phyloP scores from a whole-genome alignment of 2,888 invertebrate genomes.

The Rotaria socialis region DNA sequence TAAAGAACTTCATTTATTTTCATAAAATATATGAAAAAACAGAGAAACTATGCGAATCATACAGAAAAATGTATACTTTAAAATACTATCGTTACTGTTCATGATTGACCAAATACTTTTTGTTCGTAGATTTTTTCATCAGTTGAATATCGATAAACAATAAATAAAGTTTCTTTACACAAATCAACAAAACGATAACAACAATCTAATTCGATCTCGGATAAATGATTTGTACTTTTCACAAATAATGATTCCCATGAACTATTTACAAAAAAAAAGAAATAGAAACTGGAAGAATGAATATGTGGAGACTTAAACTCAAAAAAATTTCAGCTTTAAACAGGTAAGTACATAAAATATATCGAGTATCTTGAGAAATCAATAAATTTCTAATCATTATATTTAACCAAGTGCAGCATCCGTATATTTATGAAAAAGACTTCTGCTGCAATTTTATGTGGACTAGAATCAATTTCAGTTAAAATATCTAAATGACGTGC shows the following conservation, averaged over 20 bases:
- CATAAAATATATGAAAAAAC: neutral
- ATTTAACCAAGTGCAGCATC: too few species aligned
- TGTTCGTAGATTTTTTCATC: conserved; percentile 49
- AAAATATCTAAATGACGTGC: too few species aligned
- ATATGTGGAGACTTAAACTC: too few species aligned
- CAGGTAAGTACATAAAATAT: too few species aligned
- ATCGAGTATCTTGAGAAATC: too few species aligned
- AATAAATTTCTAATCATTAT: too few species aligned
- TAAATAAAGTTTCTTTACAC: conserved; percentile 58
- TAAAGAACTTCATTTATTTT: neutral
- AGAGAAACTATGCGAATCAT: neutral
- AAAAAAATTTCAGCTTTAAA: too few species aligned
- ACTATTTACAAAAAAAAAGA: conserved; percentile 48
- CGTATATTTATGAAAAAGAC: too few species aligned
- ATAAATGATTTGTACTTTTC: conserved; percentile 55
- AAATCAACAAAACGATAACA: conserved; percentile 58
- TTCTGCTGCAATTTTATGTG: too few species aligned
- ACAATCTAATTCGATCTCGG: conserved; percentile 54
- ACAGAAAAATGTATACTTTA: neutral
- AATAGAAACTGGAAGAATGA: neutral
- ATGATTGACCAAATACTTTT: neutral
- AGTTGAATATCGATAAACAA: conserved; percentile 59
- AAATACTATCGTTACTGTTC: neutral
- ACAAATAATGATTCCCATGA: conserved; percentile 59
- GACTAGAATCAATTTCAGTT: too few species aligned